Conservation (phyloP, 2,113 vertebrate genomes). For the Lanius ludovicianus region DNA sequence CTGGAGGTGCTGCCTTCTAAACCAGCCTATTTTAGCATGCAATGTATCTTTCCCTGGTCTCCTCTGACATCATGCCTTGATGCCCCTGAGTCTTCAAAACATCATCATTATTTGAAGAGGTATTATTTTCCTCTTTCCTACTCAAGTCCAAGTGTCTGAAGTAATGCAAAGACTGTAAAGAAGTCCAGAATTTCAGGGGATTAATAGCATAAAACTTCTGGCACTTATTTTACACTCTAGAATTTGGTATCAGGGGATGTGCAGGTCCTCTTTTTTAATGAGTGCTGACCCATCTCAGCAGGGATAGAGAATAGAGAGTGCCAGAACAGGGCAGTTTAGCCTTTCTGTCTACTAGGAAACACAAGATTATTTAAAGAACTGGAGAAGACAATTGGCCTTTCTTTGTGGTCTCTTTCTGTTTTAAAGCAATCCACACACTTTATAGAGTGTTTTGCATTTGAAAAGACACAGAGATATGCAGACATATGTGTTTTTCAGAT, state of each 20-base stretch:
- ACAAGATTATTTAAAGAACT: not conserved
- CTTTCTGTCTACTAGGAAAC: not conserved
- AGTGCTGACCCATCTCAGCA: not conserved
- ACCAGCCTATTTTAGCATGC: not conserved
- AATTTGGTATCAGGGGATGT: not conserved
- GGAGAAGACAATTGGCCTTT: not conserved
- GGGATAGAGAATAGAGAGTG: not conserved
- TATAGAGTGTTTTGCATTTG: not conserved
- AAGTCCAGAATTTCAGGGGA: not conserved
- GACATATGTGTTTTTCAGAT: not conserved
- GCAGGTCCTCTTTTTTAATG: not conserved
- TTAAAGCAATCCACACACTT: not conserved
- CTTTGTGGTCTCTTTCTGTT: not conserved
- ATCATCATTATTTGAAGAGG: not conserved
- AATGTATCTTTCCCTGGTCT: not conserved
- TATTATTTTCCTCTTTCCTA: not conserved
- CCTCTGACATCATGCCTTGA: not conserved
- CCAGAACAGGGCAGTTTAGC: not conserved
- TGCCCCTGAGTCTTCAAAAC: not conserved
- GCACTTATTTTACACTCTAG: not conserved
- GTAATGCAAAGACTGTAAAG: not conserved
- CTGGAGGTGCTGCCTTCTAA: not conserved
- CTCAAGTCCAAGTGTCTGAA: not conserved
- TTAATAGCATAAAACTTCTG: not conserved
- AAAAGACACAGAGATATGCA: not conserved